These are phyloP conservation scores for Dysidea cf. avara DNA, from an alignment of 37 sponge, comb jelly and placozoan species.

Conservation along the genomic window DNA sequence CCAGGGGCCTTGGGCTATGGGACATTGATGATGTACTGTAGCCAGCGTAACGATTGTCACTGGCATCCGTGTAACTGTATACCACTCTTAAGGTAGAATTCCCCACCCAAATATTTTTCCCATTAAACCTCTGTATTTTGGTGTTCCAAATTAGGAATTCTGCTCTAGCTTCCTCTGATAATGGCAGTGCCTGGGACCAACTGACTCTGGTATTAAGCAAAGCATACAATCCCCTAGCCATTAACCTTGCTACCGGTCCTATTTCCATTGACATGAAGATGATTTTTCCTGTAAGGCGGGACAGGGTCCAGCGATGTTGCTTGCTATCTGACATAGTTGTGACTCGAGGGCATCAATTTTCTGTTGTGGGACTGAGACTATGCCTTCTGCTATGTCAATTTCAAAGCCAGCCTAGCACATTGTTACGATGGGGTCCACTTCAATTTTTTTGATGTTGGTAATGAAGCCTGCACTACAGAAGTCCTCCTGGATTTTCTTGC, in stretches of 20 bases:
- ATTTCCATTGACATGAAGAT: constrained; percentile 11
- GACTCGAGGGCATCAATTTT: not conserved
- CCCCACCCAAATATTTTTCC: constrained; percentile 2
- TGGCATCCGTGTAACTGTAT: constrained; percentile 22
- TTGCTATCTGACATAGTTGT: not conserved
- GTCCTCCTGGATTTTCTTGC: too few relatives aligned
- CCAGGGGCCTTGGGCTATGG: constrained; percentile 20
- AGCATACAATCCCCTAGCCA: constrained; percentile 27
- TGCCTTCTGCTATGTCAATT: not conserved
- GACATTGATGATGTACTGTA: not conserved
- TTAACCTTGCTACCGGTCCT: constrained; percentile 25
- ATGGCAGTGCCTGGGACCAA: constrained; percentile 14
- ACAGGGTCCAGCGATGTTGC: too few relatives aligned
- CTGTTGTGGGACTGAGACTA: not conserved
- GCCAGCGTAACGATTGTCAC: constrained; percentile 10
- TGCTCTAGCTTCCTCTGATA: too few relatives aligned
- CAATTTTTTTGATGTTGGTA: not conserved
- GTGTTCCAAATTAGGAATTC: too few relatives aligned
- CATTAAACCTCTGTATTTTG: not conserved
- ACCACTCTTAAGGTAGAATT: constrained; percentile 5
- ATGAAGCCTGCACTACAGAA: constrained; percentile 10
- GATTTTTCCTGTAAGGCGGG: too few relatives aligned
- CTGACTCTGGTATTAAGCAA: not conserved
- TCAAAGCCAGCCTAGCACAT: constrained; percentile 9
- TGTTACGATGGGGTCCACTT: not conserved